phyloP scores from a whole-genome alignment of 2,797 vertebrate genomes.

The Enteromius argenteus region DNA sequence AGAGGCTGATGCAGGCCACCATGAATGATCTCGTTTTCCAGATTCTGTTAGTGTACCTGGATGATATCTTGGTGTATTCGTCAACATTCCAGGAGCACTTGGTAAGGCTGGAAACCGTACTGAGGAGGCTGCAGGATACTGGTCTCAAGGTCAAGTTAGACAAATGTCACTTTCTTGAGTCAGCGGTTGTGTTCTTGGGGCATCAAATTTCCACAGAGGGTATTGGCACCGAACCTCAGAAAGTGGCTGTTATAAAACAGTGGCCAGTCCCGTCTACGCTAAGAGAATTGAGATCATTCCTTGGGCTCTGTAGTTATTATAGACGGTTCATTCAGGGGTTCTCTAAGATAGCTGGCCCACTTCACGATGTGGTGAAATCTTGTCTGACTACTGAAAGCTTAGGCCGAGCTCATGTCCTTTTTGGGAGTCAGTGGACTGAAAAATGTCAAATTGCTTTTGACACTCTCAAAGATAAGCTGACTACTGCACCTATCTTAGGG shows the following conservation, averaged over 20 bases:
- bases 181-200: no score
- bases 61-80: not conserved
- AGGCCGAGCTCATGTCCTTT: not conserved
- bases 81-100: not conserved
- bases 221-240: no score
- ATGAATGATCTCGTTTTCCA: constrained; percentile 9
- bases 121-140: not conserved
- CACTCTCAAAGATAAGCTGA: not conserved
- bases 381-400: not conserved
- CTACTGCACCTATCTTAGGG: not conserved
- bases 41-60: not conserved
- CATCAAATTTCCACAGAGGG: no score
- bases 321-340: no score
- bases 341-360: no score
- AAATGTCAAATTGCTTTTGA: not conserved
- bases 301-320: no score
- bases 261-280: no score
- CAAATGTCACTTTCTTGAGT: not conserved
- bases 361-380: no score
- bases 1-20: constrained; percentile 9
- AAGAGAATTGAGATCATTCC: no score
- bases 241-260: no score
- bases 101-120: not conserved
- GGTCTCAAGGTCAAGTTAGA: not conserved
- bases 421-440: not conserved